Evolutionary conservation across 2,797 vertebrate genomes (phyloP).

Genomic region (Sternarchorhynchus goeldii): DNA sequence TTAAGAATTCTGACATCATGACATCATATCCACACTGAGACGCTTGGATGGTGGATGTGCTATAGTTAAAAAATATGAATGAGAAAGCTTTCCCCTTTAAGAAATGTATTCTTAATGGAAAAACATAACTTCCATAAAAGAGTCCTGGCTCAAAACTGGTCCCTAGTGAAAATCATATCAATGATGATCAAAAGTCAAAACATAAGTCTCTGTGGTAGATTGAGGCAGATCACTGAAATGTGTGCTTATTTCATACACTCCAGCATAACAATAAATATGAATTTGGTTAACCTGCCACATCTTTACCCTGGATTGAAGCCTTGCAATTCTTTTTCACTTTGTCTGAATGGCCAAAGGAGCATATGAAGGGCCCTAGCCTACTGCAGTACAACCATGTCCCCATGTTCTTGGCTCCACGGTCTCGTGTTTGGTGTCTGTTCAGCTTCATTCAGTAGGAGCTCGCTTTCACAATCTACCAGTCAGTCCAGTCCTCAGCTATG

Average conservation of each 20-base stretch:
- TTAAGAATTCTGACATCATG: conserved; percentile 51
- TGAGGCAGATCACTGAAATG: background rate
- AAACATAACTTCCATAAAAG: too few species aligned
- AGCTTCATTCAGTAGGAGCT: conserved; percentile 32
- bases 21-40: conserved; percentile 38
- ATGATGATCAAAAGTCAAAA: too few species aligned
- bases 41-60: conserved; percentile 13
- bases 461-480: conserved; percentile 26
- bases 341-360: conserved; percentile 8
- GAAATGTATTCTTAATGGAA: background rate
- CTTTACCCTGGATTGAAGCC: conserved; percentile 43
- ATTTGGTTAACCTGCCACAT: conserved; percentile 57
- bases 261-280: conserved; percentile 54
- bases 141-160: too few species aligned
- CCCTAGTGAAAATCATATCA: too few species aligned
- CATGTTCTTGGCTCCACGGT: conserved; percentile 41
- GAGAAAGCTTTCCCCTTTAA: background rate
- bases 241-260: conserved; percentile 38
- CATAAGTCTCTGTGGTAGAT: too few species aligned
- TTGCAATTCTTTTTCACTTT: conserved; percentile 39
- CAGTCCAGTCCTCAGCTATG: conserved; percentile 47
- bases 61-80: background rate
- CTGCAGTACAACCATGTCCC: conserved; percentile 6
- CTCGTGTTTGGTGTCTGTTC: conserved; percentile 43
- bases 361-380: conserved; percentile 19